Base-by-base conservation (phyloP, 2,113 vertebrate species). In the Petaurus breviceps region DNA sequence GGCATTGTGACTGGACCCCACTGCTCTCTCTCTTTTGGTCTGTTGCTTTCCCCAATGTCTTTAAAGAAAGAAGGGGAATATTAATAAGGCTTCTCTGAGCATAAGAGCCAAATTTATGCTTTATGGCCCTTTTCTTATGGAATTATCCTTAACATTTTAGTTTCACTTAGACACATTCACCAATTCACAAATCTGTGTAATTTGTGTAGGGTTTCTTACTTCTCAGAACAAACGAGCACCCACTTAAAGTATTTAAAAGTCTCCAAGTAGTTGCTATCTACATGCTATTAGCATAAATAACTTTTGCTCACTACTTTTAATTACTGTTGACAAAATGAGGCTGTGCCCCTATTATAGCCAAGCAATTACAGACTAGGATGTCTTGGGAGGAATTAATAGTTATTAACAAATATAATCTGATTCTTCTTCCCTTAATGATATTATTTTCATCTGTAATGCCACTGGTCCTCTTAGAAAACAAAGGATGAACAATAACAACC, bases 261-360 rank as follows among this genome's bases (percentile, higher is more conserved):
- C 26, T 93, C 47, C 10, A 51, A 94, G 89, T 23, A 55, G 49
- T 94, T 89, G 91, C 14, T 94, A 46, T 47, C 94, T 89, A 91
- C 95, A 92, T 92, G 50, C 50, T 50, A 84, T 93, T 94, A 93
- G 54, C 46, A 2, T 89, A 94, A 95, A 46, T 57, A 89, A 95
- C 47, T 95, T 94, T 96, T 90, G 53, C 55, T 92, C 77, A 90
- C 51, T 92, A 89, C 52, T 90, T 46, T 96, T 94, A 89, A 97
- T 94, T 94, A 89, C 43, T 57, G 8, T 43, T 91, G 90, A 90
- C 25, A 96, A 92, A 90, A 94, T 51, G 51, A 96, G 7, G 10
- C 47, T 91, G 37, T 55, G 77, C 5, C 31, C 10, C n/a, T 89
- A 77, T 57, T 47, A 97, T 3, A 89, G 47, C 11, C 94, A 90